phyloP scores from a whole-genome alignment of 1,140 invertebrate genomes.

The Euura lappo region DNA sequence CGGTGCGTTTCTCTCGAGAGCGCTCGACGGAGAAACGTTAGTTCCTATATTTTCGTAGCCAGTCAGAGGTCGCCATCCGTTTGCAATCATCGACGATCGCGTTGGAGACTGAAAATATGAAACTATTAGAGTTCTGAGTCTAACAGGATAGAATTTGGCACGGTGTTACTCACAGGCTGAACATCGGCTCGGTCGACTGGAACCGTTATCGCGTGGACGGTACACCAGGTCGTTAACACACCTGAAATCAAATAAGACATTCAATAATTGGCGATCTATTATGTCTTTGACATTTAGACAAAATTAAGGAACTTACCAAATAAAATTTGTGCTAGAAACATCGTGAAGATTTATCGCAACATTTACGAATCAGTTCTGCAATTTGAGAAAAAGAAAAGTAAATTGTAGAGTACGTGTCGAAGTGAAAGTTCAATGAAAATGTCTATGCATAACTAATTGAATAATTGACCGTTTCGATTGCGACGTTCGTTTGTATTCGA shows the following conservation, averaged over 20 bases:
- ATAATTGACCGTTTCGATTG: too few species aligned
- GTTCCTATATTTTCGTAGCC: constrained; percentile 47
- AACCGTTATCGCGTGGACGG: constrained; percentile 47
- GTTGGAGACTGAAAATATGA: constrained; percentile 32
- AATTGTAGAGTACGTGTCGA: neutral
- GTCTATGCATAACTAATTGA: too few species aligned
- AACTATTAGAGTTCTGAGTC: neutral
- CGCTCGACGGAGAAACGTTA: constrained; percentile 40
- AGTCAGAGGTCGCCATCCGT: constrained; percentile 53
- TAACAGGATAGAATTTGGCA: neutral
- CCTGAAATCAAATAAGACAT: constrained; percentile 29
- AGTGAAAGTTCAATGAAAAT: neutral
- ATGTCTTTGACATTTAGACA: neutral
- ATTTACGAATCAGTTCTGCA: neutral
- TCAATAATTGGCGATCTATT: neutral
- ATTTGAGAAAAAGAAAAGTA: neutral
- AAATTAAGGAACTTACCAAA: neutral
- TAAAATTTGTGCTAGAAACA: neutral
- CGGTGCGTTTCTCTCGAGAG: constrained; percentile 37
- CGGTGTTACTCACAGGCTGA: constrained; percentile 40
- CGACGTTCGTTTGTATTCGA: too few species aligned
- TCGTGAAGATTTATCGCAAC: neutral
- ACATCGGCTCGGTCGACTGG: constrained; percentile 51
- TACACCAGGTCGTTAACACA: constrained; percentile 40
- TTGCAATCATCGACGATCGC: constrained; percentile 47